Evolutionary conservation across 2,113 vertebrate genomes (phyloP).

Genomic region (Cyanoramphus novaezelandiae): DNA sequence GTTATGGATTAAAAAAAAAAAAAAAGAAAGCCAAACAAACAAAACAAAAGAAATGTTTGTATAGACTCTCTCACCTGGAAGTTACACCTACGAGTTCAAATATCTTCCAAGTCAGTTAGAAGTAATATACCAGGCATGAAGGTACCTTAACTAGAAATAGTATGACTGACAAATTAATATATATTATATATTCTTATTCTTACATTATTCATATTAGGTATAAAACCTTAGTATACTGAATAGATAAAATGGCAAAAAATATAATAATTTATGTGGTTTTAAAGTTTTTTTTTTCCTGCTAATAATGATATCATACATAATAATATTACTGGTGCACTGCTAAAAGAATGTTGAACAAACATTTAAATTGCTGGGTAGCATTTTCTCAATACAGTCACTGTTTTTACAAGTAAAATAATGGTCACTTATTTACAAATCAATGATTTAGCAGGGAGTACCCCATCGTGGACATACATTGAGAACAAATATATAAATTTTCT

Average conservation of each 20-base stretch:
- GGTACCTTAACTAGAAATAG: background rate
- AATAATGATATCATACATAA: background rate
- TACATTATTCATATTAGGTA: background rate
- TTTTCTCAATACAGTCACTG: background rate
- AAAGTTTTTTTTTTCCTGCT: background rate
- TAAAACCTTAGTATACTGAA: background rate
- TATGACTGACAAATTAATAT: background rate
- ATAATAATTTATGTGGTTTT: background rate
- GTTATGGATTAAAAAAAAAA: no score
- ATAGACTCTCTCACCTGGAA: background rate
- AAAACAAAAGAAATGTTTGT: background rate
- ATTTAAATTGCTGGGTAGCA: background rate
- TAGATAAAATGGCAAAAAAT: background rate
- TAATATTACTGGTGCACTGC: background rate
- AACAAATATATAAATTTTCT: background rate
- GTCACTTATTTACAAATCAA: background rate
- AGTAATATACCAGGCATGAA: background rate
- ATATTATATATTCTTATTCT: background rate
- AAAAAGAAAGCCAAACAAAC: background rate
- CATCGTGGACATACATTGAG: background rate
- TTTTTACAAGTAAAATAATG: background rate
- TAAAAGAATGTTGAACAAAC: background rate
- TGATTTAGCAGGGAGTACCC: background rate
- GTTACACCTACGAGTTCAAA: background rate
- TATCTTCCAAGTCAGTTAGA: background rate